A percentile compares a stretch with the other conserved stretches of the same genome.
These are phyloP conservation scores for Syrmaticus mikado DNA, from an alignment of 2,113 vertebrate genomes.

Conservation along the genomic window DNA sequence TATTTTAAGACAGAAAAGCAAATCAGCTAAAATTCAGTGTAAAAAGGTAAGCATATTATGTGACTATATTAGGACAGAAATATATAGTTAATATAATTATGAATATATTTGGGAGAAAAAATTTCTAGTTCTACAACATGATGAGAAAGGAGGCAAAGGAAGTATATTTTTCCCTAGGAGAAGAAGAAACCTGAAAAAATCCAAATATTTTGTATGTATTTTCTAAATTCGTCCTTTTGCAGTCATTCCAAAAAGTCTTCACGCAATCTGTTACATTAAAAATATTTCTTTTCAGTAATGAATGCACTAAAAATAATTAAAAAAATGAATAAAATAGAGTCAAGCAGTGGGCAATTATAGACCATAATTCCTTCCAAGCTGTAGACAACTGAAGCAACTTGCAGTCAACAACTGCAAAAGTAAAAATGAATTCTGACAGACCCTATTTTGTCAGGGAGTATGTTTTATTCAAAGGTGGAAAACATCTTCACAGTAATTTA, in stretches of 20 bases:
- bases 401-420: background rate
- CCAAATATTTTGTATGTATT: background rate
- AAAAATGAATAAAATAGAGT: background rate
- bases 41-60: background rate
- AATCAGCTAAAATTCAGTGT: background rate
- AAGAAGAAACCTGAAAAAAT: background rate
- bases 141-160: background rate
- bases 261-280: background rate
- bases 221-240: background rate
- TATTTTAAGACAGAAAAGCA: background rate
- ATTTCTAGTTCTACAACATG: background rate
- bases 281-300: background rate
- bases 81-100: background rate
- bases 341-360: slow-evolving; percentile 24
- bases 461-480: slow-evolving; percentile 6
- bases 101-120: background rate
- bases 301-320: slow-evolving; percentile 1
- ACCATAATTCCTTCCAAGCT: background rate
- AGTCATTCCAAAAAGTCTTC: background rate
- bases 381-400: background rate
- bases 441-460: background rate
- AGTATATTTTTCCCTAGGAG: background rate
- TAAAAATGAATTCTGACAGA: background rate
- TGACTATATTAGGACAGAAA: background rate
- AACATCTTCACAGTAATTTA: background rate